Evolutionary conservation across 2,797 vertebrate species (phyloP), one percentile per base, ranked within the genome.

Genomic region (Danio kyathit): DNA sequence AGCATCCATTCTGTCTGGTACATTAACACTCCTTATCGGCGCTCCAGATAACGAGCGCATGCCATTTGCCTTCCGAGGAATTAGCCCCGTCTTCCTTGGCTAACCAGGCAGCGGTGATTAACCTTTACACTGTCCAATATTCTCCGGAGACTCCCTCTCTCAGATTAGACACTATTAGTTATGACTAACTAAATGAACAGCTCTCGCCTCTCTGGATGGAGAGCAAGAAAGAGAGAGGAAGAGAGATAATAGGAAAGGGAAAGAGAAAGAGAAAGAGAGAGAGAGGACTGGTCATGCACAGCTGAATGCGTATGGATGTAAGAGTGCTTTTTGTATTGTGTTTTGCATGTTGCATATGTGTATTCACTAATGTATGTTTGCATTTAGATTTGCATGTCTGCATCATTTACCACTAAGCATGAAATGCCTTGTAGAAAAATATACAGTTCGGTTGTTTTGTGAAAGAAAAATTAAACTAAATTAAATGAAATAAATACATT

Each of bases 81-180:
- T 96, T 96, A 96, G 95, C 97, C 29, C 95, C 96, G 96, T 97
- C 96, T 97, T 97, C 96, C 96, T 97, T 96, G 96, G 96, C 96
- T 97, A 98, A 97, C 96, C 96, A 97, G 97, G 96, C 96, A 91
- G 96, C 96, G 96, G 96, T 97, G 98, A 99, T 99, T 99, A 99
- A 99, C 98, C 98, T 97, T 97, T 96, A 97, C 97, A 97, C 97
- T 97, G 97, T 97, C 97, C 98, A 98, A 99, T 99, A 99, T 99
- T 98, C 97, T 97, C 97, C 90, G 96, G 96, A 97, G 97, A 97
- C 96, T 98, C 95, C 95, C 91, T 96, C 95, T 94, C 88, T 95
- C 95, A 97, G 98, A 99, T 99, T 99, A 99, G 97, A 96, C 94
- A 96, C 97, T 97, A 97, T 99, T 99, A 99, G 97, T 99, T 99